phyloP scores from a whole-genome alignment of 2,113 vertebrate species.

The Axis porcinus region DNA sequence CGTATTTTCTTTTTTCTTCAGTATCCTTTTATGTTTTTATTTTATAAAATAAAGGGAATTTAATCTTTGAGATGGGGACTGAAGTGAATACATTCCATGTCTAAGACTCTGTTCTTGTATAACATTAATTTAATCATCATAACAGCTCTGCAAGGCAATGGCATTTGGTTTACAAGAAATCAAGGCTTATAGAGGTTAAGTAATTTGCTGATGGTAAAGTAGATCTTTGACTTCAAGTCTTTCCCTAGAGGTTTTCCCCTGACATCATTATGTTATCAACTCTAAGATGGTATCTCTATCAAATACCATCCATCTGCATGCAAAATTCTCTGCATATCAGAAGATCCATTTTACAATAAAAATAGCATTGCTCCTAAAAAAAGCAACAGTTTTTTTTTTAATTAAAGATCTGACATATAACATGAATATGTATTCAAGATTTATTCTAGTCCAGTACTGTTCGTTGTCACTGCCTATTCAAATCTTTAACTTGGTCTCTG shows the following conservation, averaged over 20 bases:
- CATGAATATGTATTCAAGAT: background rate
- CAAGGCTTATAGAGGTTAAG: background rate
- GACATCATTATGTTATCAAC: background rate
- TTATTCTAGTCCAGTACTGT: background rate
- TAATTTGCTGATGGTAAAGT: background rate
- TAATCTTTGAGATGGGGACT: background rate
- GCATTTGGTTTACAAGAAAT: background rate
- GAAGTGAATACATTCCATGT: background rate
- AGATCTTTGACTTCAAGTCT: background rate
- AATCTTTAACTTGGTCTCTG: background rate
- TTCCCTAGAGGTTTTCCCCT: background rate
- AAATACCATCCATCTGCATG: background rate
- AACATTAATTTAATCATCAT: background rate
- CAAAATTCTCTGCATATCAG: background rate
- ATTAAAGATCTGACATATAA: background rate
- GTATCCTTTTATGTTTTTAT: background rate
- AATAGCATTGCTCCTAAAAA: background rate
- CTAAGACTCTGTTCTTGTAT: background rate
- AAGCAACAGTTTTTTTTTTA: background rate
- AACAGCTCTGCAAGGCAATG: background rate
- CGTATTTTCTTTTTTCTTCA: background rate
- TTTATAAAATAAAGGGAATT: background rate
- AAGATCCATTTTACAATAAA: background rate
- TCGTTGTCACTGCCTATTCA: background rate
- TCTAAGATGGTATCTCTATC: background rate